These are phyloP conservation scores for Fabriciana adippe DNA, from an alignment of 2,888 invertebrate species.

Conservation along the genomic window DNA sequence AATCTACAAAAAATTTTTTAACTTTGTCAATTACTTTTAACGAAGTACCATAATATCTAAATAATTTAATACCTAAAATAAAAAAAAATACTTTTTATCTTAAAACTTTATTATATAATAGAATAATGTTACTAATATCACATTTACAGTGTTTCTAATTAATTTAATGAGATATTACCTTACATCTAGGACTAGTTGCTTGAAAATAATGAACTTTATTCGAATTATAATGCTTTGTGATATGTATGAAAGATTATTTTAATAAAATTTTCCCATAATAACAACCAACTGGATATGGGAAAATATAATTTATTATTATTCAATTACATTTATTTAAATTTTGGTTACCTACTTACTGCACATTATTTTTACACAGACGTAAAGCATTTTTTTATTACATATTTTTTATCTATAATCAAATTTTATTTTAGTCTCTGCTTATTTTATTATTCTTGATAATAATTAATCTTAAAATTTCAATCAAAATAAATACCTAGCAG, in stretches of 20 bases:
- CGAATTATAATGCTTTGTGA: slow-evolving; percentile 70
- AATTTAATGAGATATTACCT: slow-evolving; percentile 49
- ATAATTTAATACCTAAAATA: neutral
- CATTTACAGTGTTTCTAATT: slow-evolving; percentile 73
- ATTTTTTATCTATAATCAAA: slow-evolving; percentile 4
- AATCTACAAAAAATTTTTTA: neutral
- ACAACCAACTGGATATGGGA: neutral
- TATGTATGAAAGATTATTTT: slow-evolving; percentile 60
- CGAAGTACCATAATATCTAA: neutral
- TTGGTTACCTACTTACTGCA: slow-evolving; percentile 5
- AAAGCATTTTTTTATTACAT: slow-evolving; percentile 1
- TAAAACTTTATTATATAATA: slow-evolving; percentile 56
- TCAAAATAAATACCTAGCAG: too few species aligned
- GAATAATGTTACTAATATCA: slow-evolving; percentile 74
- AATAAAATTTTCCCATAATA: slow-evolving; percentile 16
- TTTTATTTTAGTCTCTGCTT: neutral
- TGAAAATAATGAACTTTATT: slow-evolving; percentile 68
- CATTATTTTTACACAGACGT: slow-evolving; percentile 14
- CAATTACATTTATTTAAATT: neutral
- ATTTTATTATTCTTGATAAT: too few species aligned
- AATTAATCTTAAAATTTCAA: too few species aligned
- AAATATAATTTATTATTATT: neutral
- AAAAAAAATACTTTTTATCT: slow-evolving; percentile 18
- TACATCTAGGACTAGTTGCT: slow-evolving; percentile 76
- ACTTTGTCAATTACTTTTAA: neutral